Conservation (phyloP, 2,797 vertebrate species). For the Centroberyx gerrardi region DNA sequence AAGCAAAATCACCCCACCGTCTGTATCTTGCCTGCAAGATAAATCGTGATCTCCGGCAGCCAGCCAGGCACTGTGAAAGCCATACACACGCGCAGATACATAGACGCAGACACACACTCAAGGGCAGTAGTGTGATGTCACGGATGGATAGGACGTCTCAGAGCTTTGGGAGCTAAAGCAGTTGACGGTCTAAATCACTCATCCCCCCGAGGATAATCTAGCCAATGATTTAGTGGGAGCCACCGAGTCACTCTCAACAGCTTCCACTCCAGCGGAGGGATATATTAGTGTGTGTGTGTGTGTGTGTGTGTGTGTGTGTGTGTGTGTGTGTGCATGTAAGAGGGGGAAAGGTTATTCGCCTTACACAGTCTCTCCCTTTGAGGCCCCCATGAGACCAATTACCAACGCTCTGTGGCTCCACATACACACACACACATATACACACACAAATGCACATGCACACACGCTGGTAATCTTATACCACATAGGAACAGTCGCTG, state of each 20-base stretch:
- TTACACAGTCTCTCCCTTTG: conserved; percentile 51
- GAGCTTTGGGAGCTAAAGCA: conserved; percentile 52
- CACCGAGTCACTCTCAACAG: conserved; percentile 50
- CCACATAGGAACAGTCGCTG: conserved; percentile 48
- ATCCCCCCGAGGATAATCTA: conserved; percentile 68
- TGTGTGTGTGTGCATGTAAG: not conserved
- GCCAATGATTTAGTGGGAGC: conserved; percentile 71
- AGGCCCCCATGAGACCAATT: conserved; percentile 67
- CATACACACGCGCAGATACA: conserved; percentile 38
- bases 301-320: conserved; percentile 26
- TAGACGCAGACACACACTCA: conserved; percentile 46
- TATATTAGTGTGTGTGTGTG: conserved; percentile 45
- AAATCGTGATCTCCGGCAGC: conserved; percentile 43
- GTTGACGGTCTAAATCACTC: conserved; percentile 63
- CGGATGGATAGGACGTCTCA: conserved; percentile 53
- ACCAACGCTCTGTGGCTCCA: conserved; percentile 54
- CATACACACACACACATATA: conserved; percentile 26
- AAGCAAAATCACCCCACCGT: conserved; percentile 28
- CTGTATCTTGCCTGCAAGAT: conserved; percentile 43
- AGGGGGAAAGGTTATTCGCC: conserved; percentile 46
- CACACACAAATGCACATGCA: conserved; percentile 19
- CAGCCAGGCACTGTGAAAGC: conserved; percentile 31
- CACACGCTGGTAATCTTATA: conserved; percentile 52
- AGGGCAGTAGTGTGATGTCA: conserved; percentile 66
- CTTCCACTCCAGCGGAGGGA: conserved; percentile 59